Evolutionary conservation across 2,113 vertebrate genomes (phyloP).

Genomic region (Crotalus tigris): DNA sequence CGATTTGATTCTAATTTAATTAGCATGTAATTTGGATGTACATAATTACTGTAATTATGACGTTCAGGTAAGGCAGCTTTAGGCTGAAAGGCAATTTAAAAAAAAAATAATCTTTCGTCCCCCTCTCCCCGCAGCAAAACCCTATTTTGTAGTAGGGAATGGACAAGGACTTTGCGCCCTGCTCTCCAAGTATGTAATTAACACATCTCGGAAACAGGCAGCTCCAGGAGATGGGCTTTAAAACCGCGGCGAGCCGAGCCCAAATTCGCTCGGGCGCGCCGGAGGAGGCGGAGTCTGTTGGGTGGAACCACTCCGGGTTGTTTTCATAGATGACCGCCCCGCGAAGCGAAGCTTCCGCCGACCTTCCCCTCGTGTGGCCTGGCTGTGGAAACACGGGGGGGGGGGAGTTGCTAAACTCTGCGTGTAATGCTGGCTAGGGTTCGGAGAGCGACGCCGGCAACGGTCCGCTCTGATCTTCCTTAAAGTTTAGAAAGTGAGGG

Average conservation of each 20-base stretch:
- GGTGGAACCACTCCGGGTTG: constrained; percentile 8
- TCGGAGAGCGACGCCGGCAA: not conserved
- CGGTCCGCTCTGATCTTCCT: not conserved
- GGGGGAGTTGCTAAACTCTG: not conserved
- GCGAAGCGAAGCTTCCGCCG: not conserved
- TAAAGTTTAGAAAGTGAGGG: not conserved
- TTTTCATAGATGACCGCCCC: not conserved
- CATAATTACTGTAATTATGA: constrained; percentile 91
- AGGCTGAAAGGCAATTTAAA: constrained; percentile 83
- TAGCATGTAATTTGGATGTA: constrained; percentile 89
- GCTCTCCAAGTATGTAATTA: constrained; percentile 74
- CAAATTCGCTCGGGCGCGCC: constrained; percentile 41
- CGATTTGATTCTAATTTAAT: constrained; percentile 91
- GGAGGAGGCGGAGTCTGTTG: constrained; percentile 40
- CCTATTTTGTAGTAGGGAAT: constrained; percentile 71
- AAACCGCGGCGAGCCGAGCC: constrained; percentile 47
- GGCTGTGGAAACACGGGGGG: too few relatives aligned
- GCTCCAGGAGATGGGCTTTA: constrained; percentile 59
- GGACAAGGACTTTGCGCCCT: constrained; percentile 76
- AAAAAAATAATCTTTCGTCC: constrained; percentile 11
- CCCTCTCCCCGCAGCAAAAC: constrained; percentile 62
- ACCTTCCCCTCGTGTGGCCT: not conserved
- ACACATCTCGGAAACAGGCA: constrained; percentile 66
- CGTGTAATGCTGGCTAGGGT: not conserved
- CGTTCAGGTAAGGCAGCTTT: constrained; percentile 88